These are phyloP conservation scores for Drosophila novamexicana DNA, from an alignment of 1,140 invertebrate species.

Conservation along the genomic window DNA sequence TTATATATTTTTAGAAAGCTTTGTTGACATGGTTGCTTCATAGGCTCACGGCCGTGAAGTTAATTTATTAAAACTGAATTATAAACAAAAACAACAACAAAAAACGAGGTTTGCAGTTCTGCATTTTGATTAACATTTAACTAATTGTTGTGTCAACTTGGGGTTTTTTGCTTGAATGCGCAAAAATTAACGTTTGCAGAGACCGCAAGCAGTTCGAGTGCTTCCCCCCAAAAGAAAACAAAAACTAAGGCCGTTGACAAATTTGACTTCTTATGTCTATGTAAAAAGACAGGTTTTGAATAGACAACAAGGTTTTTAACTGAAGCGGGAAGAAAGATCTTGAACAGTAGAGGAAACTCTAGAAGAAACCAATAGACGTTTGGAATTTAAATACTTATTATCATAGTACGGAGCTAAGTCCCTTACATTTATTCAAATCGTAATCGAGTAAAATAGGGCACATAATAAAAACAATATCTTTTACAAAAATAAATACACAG, in stretches of 20 bases:
- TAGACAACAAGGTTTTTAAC: not conserved
- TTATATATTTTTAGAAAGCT: slow-evolving; percentile 39
- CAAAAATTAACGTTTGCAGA: slow-evolving; percentile 55
- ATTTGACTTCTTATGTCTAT: slow-evolving; percentile 12
- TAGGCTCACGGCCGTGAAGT: slow-evolving; percentile 32
- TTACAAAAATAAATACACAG: slow-evolving; percentile 70
- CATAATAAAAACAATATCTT: slow-evolving; percentile 7
- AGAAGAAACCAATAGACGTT: not conserved
- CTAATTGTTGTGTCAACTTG: slow-evolving; percentile 56
- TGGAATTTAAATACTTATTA: not conserved
- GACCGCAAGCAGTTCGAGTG: slow-evolving; percentile 58
- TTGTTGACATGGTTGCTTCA: slow-evolving; percentile 24
- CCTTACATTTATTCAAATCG: slow-evolving; percentile 13
- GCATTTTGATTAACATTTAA: slow-evolving; percentile 62
- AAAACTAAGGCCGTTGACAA: slow-evolving; percentile 42
- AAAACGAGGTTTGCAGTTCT: slow-evolving; percentile 39
- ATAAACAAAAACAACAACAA: slow-evolving; percentile 11
- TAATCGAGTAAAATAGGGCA: not conserved
- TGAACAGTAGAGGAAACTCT: not conserved
- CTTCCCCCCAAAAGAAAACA: slow-evolving; percentile 10
- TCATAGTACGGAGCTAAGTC: not conserved
- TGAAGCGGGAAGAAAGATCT: not conserved
- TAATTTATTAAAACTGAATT: slow-evolving; percentile 36
- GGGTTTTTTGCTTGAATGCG: slow-evolving; percentile 43
- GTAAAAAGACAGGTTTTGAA: slow-evolving; percentile 24